These are phyloP conservation scores for Crocodylus rhombifer DNA, from an alignment of 2,797 vertebrate species.

Conservation along the genomic window DNA sequence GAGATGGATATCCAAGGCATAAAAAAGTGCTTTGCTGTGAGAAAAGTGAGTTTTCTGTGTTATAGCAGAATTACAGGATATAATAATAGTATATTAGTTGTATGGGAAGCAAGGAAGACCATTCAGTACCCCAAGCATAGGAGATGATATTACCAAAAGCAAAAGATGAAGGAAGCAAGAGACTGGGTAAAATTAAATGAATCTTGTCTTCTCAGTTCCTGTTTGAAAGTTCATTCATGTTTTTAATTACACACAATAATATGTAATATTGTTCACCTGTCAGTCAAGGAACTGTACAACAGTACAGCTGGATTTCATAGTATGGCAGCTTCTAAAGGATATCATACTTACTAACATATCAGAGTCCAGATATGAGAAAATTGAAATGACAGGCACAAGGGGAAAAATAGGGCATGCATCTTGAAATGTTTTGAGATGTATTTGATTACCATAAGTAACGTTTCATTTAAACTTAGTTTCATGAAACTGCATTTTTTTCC, in stretches of 20 bases:
- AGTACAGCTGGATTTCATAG: neutral
- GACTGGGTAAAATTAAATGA: neutral
- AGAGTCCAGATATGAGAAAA: neutral
- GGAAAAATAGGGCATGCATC: neutral
- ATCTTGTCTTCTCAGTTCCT: neutral
- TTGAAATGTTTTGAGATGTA: neutral
- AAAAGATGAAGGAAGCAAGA: neutral
- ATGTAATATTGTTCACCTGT: neutral
- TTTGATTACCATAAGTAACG: neutral
- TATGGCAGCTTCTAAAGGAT: neutral
- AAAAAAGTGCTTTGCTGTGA: neutral
- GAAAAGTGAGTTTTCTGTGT: neutral
- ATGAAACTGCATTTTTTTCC: neutral
- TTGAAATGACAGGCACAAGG: neutral
- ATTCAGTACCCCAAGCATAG: neutral
- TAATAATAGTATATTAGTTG: neutral
- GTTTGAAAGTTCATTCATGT: neutral
- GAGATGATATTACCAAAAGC: neutral
- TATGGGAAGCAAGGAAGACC: neutral
- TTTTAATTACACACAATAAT: neutral
- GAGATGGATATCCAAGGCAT: neutral
- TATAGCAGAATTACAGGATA: neutral
- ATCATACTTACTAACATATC: neutral
- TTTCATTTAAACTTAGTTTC: neutral
- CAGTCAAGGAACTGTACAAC: neutral